Evolutionary conservation across 2,888 invertebrate species (phyloP), one percentile per base, ranked within the genome.

Genomic region (Bursaphelenchus okinawaensis): DNA sequence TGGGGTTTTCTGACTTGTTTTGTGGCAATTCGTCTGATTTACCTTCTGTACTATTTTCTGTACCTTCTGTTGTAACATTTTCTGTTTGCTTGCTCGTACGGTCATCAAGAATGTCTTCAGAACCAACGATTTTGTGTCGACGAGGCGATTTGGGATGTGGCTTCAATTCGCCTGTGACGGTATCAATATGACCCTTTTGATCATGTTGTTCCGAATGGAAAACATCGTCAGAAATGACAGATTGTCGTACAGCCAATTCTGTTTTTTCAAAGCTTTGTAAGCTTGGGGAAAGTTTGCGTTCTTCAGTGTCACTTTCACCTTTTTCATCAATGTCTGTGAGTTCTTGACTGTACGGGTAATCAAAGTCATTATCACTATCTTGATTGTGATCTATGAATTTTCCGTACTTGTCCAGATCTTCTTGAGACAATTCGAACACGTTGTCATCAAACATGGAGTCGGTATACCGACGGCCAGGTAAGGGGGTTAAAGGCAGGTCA

Each of bases 291-390:
- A n/a, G 12, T 40, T 40, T 40, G n/a, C n/a, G 40, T 16, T 40
- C 40, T 16, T 40, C 40, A 40, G n/a, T 40, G 12, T 40, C 40
- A 6, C 40, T 40, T 4, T 40, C 40, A 40, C 40, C 40, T n/a
- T 40, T 40, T n/a, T 40, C 40, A n/a, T 40, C 40, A 40, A 40
- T 40, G n/a, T 40, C 40, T 16, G 40, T 40, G 12, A 59, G 20
- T 22, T 59, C 60, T 58, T 59, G 50, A 29, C 2, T 59, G 52
- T 55, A 59, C 60, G 60, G 40, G 51, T 55, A 52, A 22, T 59
- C 60, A 22, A 16, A 12, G 16, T 16, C n/a, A 1, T 12, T 16
- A 40, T 16, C 6, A 19, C 54, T 12, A n/a, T 54, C 54, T 3
- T 12, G 12, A 16, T 54, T 26, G 23, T 54, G 16, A n/a, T 54